Evolutionary conservation across 2,888 invertebrate genomes (phyloP).

Genomic region (Mimachlamys varia): DNA sequence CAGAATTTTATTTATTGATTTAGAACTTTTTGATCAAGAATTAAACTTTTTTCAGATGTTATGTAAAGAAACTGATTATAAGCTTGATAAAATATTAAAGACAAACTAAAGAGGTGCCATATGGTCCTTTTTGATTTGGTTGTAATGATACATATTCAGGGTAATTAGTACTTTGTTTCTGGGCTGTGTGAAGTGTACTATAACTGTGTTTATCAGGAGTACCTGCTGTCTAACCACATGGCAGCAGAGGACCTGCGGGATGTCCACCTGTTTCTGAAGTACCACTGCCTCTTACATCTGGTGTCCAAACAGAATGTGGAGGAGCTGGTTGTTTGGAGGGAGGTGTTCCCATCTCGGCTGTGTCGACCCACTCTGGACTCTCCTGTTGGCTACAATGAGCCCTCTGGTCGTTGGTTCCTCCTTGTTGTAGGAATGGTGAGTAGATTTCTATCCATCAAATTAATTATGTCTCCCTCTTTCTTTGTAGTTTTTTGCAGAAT

Average conservation of each 20-base stretch:
- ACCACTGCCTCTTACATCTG: slow-evolving; percentile 88
- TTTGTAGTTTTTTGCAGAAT: background rate
- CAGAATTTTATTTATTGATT: no score
- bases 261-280: slow-evolving; percentile 88
- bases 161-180: no score
- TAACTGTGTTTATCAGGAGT: slow-evolving; percentile 83
- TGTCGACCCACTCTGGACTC: slow-evolving; percentile 55
- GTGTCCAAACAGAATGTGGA: slow-evolving; percentile 69
- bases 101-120: no score
- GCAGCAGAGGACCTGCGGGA: slow-evolving; percentile 89
- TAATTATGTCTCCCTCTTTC: background rate
- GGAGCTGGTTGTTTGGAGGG: slow-evolving; percentile 80
- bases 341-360: slow-evolving; percentile 75
- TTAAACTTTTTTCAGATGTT: no score
- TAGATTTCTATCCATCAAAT: slow-evolving; percentile 26
- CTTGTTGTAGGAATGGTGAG: slow-evolving; percentile 79
- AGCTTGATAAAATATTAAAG: no score
- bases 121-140: no score
- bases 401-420: slow-evolving; percentile 76
- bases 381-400: slow-evolving; percentile 73
- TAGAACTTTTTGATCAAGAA: no score
- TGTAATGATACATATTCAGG: no score
- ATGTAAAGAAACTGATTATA: no score
- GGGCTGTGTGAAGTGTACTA: no score
- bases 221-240: slow-evolving; percentile 90